phyloP scores from a whole-genome alignment of 1,140 invertebrate species.

The Calliopsis andreniformis region DNA sequence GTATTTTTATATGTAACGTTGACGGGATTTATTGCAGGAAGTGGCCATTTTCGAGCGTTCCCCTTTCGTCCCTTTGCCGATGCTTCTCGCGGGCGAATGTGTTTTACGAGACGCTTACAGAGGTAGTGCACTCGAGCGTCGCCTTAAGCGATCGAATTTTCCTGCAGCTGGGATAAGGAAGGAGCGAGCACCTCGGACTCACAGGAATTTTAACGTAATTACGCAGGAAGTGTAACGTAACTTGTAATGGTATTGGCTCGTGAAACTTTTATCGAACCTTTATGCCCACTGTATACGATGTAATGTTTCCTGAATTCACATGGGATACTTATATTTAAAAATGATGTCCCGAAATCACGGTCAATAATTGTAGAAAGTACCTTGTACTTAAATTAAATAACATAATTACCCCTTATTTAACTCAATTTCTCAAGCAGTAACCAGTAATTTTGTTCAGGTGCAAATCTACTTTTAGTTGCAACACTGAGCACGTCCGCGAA shows the following conservation, averaged over 20 bases:
- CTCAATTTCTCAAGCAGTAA: neutral
- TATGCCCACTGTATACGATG: no score
- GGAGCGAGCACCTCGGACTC: slow-evolving; percentile 35
- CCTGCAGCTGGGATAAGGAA: slow-evolving; percentile 45
- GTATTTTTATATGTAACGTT: slow-evolving; percentile 14
- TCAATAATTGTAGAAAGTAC: no score
- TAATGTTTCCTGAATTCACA: no score
- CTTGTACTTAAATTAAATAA: slow-evolving; percentile 21
- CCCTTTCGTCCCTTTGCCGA: slow-evolving; percentile 19
- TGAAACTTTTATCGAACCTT: no score
- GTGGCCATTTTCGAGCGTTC: neutral
- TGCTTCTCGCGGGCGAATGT: slow-evolving; percentile 28
- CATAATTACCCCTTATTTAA: neutral
- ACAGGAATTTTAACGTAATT: slow-evolving; percentile 55
- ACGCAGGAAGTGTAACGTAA: slow-evolving; percentile 27
- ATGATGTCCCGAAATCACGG: no score
- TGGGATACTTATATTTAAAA: no score
- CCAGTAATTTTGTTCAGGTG: neutral
- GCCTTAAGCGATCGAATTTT: slow-evolving; percentile 55
- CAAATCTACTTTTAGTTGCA: neutral
- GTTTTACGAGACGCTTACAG: slow-evolving; percentile 50
- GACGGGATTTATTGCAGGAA: neutral
- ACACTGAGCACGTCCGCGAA: neutral
- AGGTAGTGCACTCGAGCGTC: slow-evolving; percentile 25
- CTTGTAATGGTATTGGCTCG: neutral